Base-by-base conservation (phyloP, 2,113 vertebrate species). In the Mus pahari region DNA sequence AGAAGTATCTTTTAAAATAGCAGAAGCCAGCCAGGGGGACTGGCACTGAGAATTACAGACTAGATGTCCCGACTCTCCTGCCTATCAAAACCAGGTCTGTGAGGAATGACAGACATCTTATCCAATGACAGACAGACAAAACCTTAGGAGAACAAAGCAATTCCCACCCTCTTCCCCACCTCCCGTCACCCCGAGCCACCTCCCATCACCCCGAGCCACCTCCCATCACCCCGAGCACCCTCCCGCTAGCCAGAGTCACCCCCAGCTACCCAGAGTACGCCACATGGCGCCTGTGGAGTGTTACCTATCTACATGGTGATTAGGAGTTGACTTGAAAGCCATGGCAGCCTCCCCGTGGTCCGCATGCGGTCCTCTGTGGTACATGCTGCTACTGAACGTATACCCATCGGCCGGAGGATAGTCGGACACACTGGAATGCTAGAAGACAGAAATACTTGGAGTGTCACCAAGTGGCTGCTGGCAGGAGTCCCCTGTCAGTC, bases 231-330 rank as follows among this genome's bases (percentile, higher is more conserved):
- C n/a, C n/a, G n/a, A n/a, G n/a, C n/a, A n/a, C n/a, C n/a, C n/a
- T 31, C 58, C n/a, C 4, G 42, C 28, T 45, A 84, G 58, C 58
- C 82, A 2, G 22, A n/a, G 33, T 70, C 83, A n/a, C 64, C 31
- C 31, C 20, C 22, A 11, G 70, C 33, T 5, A 26, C 45, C 84
- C 64, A 26, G 20, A 98, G 98, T 98, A 89, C 58, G 91, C 91
- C 36, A 55, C 45, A 83, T 8, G 45, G 95, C 36, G 0, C 4
- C 45, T 66, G 90, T 12, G 92, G 88, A 75, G 55, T n/a, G 96
- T 99, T 99, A 99, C 99, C 99, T 99, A 98, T 99, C 99, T 96
- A 98, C 98, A 93, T 97, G 98, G 82, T 98, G 98, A 98, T 98
- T 98, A 98, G 99, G 98, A 77, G 98, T 99, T 96, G 99, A 99